Base-by-base conservation (phyloP, 2,113 vertebrate species). In the Erythrocebus patas region DNA sequence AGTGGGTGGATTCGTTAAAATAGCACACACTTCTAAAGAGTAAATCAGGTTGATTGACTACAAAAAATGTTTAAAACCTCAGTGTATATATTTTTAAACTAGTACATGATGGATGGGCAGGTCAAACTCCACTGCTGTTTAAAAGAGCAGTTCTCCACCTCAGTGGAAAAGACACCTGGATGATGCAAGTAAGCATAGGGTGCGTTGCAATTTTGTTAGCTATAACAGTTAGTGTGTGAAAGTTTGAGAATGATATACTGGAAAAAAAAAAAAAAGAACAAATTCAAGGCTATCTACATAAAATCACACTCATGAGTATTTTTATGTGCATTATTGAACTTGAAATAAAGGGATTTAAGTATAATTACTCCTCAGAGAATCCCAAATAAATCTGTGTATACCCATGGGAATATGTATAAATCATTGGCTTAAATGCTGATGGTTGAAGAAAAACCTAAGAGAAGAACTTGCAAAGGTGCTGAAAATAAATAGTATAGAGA, bases 51-150 rank as follows among this genome's bases (percentile, higher is more conserved):
- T 89, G 52, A 85, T 8, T 35, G 17, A 27, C 30, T 66, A 72
- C 40, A 83, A 94, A 43, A 88, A 87, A 70, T 86, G 40, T 89
- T 97, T 95, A 78, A 96, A 72, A 79, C 35, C 17, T 92, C 13
- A 32, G 6, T 40, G 9, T 12, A n/a, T 57, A 3, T 79, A 27
- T 89, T 92, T 70, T 82, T 27, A 96, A 93, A 48, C 30, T 90
- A 27, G 35, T 55, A 84, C 55, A 57, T 61, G 4, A 4, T 35
- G 55, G 30, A 57, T 72, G 4, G 25, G 40, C 88, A 68, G 52
- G 55, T 91, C 78, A 89, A 82, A 80, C 10, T 95, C 22, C 40
- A 75, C 14, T 84, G 32, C 25, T 16, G 50, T 95, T 78, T 72
- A 18, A 85, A 79, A 96, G 32, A 73, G 9, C 2, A 40, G 16